These are phyloP conservation scores for Cryptomyrus ogoouensis DNA, from an alignment of 2,113 vertebrate genomes.

Conservation along the genomic window DNA sequence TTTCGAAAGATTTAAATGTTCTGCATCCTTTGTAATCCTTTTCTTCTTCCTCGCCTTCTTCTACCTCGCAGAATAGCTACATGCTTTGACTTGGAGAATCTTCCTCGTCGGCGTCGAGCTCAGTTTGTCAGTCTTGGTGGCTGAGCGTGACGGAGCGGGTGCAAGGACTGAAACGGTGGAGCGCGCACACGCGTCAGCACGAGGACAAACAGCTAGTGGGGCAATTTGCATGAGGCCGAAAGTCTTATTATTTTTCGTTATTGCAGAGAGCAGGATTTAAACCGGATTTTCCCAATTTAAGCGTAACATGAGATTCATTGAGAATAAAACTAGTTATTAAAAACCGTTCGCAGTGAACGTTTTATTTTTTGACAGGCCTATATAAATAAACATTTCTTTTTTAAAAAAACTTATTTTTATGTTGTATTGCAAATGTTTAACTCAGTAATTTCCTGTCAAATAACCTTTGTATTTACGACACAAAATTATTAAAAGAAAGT, in stretches of 20 bases:
- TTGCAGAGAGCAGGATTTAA: not conserved
- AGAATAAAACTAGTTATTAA: not conserved
- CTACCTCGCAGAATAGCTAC: not conserved
- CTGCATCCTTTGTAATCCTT: not conserved
- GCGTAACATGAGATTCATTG: not conserved
- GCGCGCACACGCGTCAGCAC: constrained; percentile 8
- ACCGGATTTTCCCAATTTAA: not conserved
- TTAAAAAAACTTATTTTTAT: not conserved
- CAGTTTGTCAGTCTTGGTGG: not conserved
- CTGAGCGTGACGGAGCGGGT: not conserved
- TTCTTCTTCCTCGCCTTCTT: not conserved
- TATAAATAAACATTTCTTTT: not conserved
- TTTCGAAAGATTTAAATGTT: not conserved
- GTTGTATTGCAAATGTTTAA: not conserved
- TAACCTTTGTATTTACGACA: not conserved
- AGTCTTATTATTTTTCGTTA: not conserved
- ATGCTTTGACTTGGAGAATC: not conserved
- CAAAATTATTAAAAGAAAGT: not conserved
- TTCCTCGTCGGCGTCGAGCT: not conserved
- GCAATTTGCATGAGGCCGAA: not conserved
- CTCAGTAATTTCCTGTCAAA: not conserved
- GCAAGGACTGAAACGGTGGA: not conserved
- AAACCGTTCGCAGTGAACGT: not conserved
- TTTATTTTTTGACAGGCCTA: not conserved
- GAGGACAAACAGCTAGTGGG: not conserved